Evolutionary conservation across 2,888 invertebrate genomes (phyloP).

Genomic region (Alitta virens): DNA sequence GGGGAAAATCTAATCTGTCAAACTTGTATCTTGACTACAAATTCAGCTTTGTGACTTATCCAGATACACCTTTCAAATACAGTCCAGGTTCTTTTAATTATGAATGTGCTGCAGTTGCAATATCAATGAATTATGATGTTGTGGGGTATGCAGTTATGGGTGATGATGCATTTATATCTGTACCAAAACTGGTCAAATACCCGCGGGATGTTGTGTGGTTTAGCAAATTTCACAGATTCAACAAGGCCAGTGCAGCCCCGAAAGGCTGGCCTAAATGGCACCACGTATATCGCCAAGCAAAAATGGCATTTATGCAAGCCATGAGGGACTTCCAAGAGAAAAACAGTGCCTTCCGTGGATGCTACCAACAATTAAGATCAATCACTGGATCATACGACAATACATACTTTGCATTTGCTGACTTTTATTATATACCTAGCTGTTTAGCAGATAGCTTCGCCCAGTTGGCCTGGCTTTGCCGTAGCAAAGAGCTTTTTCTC

Average conservation of each 20-base stretch:
- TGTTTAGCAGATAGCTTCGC: conserved; percentile 19
- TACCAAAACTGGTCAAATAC: conserved; percentile 7
- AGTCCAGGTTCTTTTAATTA: conserved; percentile 27
- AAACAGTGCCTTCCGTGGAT: conserved; percentile 3
- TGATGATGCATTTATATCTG: conserved; percentile 25
- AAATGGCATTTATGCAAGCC: conserved; percentile 27
- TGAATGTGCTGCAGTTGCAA: conserved; percentile 23
- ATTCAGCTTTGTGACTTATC: conserved; percentile 25
- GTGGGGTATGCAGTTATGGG: conserved; percentile 27
- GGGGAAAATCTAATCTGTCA: neutral
- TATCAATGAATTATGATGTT: conserved; percentile 19
- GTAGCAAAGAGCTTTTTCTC: conserved; percentile 26
- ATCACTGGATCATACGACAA: conserved; percentile 20
- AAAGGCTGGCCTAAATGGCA: too few relatives aligned
- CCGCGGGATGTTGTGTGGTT: conserved; percentile 20
- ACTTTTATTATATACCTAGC: conserved; percentile 29
- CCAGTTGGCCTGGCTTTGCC: conserved; percentile 21
- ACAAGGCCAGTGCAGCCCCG: too few relatives aligned
- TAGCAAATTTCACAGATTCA: conserved; percentile 17
- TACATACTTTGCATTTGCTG: conserved; percentile 26
- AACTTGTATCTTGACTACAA: conserved; percentile 11
- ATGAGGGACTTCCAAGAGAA: conserved; percentile 2
- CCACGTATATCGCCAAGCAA: too few relatives aligned
- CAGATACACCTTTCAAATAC: conserved; percentile 6
- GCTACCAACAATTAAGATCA: conserved; percentile 17